These are phyloP conservation scores for Trichosurus vulpecula DNA, from an alignment of 2,797 vertebrate genomes.

Conservation along the genomic window DNA sequence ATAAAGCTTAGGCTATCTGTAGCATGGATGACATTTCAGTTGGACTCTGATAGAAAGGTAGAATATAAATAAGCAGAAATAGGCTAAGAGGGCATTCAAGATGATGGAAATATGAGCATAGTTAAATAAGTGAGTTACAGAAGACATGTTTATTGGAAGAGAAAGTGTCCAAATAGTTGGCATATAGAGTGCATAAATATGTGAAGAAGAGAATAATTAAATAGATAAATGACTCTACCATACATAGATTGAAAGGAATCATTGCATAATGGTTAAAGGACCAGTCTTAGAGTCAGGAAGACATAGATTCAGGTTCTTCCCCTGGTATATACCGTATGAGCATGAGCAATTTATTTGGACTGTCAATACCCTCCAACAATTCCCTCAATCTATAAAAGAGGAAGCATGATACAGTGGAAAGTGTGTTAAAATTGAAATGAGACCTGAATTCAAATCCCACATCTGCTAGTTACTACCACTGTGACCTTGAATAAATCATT, in stretches of 20 bases:
- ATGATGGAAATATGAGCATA: background rate
- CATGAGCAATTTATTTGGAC: background rate
- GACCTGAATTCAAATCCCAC: background rate
- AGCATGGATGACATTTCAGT: background rate
- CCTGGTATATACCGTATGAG: background rate
- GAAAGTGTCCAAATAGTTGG: background rate
- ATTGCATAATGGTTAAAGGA: background rate
- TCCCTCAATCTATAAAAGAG: background rate
- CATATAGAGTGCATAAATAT: background rate
- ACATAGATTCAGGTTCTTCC: background rate
- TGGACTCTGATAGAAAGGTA: background rate
- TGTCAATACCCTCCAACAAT: background rate
- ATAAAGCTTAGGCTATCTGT: background rate
- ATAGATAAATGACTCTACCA: background rate
- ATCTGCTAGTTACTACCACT: background rate
- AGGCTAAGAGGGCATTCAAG: background rate
- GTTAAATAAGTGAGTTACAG: background rate
- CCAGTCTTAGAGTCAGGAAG: background rate
- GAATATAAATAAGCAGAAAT: background rate
- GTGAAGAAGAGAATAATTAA: background rate
- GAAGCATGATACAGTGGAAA: background rate
- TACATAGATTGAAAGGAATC: background rate
- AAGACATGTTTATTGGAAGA: background rate
- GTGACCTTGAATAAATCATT: background rate
- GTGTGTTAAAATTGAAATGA: background rate